Conservation (phyloP, 2,888 invertebrate genomes). For the Macrophya alboannulata region DNA sequence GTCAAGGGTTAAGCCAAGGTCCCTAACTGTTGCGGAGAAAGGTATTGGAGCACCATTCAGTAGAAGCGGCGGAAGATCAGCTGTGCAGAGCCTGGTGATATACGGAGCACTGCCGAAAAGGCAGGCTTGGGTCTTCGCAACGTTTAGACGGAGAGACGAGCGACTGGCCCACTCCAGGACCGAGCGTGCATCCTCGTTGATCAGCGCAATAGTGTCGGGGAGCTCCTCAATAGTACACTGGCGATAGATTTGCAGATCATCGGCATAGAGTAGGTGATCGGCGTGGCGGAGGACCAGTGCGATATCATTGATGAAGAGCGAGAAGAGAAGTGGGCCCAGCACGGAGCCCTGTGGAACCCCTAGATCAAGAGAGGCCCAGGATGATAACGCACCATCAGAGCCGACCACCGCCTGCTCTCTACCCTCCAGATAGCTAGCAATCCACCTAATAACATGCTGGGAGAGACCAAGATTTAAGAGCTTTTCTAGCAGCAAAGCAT, state of each 20-base stretch:
- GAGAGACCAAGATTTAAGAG: constrained; percentile 68
- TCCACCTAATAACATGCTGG: constrained; percentile 79
- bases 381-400: neutral
- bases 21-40: neutral
- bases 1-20: neutral
- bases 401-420: neutral
- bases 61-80: neutral
- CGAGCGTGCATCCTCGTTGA: neutral
- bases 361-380: neutral
- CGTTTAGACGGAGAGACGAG: neutral
- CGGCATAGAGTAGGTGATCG: neutral
- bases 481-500: constrained; percentile 61
- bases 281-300: neutral
- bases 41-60: neutral
- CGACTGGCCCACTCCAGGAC: neutral
- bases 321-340: neutral
- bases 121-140: neutral
- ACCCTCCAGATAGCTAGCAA: neutral
- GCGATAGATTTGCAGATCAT: neutral
- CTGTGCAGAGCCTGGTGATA: neutral
- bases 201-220: neutral
- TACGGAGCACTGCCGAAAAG: neutral
- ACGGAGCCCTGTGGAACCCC: neutral
- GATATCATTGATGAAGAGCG: neutral
- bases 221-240: neutral